These are phyloP conservation scores for Darevskia nairensis DNA, from an alignment of 2,797 vertebrate genomes.

Conservation along the genomic window DNA sequence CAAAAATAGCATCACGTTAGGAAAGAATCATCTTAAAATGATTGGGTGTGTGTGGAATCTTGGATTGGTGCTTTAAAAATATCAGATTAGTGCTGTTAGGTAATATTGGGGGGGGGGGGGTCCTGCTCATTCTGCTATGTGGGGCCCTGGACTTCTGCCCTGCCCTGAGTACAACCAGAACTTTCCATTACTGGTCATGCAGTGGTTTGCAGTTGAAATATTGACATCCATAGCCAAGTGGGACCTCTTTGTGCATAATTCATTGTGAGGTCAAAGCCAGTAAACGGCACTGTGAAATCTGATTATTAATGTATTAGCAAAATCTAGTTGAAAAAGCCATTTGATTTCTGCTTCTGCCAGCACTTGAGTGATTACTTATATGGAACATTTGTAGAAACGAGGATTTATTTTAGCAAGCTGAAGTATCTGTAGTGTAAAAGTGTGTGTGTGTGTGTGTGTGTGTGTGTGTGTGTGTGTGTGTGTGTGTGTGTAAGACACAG, in stretches of 20 bases:
- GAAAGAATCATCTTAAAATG: too few species aligned
- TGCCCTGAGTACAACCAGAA: background rate
- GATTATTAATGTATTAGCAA: background rate
- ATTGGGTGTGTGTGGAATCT: too few species aligned
- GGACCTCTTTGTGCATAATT: background rate
- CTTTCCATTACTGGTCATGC: background rate
- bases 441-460: constrained; percentile 45
- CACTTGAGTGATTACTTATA: background rate
- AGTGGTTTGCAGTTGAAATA: background rate
- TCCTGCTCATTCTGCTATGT: too few species aligned
- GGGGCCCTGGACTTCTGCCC: too few species aligned
- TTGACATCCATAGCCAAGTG: background rate
- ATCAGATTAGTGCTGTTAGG: too few species aligned
- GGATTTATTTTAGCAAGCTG: background rate
- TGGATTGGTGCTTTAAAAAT: too few species aligned
- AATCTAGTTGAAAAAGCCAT: background rate
- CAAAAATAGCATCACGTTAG: background rate
- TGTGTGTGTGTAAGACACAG: constrained; percentile 25
- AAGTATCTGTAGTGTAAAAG: background rate
- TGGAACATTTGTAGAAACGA: background rate
- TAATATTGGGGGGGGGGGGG: too few species aligned
- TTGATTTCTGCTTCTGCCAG: background rate
- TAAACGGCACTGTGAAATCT: background rate
- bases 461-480: background rate
- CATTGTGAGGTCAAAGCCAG: background rate